These are phyloP conservation scores for Betta splendens DNA, from an alignment of 2,797 vertebrate species.

Conservation along the genomic window DNA sequence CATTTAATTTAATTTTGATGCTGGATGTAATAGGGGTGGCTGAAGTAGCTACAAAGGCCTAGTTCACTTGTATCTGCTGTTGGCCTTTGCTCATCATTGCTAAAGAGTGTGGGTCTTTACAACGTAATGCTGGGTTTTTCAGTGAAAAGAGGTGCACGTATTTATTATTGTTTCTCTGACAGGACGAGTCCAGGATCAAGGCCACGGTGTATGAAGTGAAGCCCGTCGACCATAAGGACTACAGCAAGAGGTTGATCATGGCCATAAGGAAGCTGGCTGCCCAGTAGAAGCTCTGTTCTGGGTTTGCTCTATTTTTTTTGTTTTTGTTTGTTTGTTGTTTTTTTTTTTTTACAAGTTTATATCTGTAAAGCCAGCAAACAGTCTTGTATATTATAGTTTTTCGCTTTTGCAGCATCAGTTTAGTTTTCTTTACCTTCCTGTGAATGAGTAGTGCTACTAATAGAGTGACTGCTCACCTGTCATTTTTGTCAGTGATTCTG, in stretches of 20 bases:
- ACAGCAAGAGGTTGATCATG: conserved; percentile 89
- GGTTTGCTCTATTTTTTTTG: neutral
- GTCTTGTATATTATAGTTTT: neutral
- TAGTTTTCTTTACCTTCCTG: neutral
- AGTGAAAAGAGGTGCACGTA: neutral
- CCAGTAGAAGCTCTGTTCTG: conserved; percentile 48
- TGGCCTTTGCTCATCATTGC: no score
- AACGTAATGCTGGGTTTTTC: neutral
- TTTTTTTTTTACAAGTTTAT: no score
- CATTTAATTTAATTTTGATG: no score
- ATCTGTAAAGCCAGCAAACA: conserved; percentile 28
- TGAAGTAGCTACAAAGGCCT: no score
- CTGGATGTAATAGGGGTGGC: no score
- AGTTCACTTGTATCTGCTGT: neutral
- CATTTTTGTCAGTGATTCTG: conserved; percentile 23
- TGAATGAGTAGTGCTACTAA: neutral
- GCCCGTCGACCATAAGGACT: conserved; percentile 91
- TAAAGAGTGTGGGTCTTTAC: no score
- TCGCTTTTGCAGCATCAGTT: neutral
- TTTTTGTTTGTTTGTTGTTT: conserved; percentile 14
- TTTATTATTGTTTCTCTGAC: conserved; percentile 18
- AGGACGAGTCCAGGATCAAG: conserved; percentile 98
- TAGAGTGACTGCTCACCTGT: conserved; percentile 12
- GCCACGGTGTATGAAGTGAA: conserved; percentile 91
- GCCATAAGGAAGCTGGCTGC: conserved; percentile 87